phyloP scores from a whole-genome alignment of 2,113 vertebrate species.

The Notothenia rossii region DNA sequence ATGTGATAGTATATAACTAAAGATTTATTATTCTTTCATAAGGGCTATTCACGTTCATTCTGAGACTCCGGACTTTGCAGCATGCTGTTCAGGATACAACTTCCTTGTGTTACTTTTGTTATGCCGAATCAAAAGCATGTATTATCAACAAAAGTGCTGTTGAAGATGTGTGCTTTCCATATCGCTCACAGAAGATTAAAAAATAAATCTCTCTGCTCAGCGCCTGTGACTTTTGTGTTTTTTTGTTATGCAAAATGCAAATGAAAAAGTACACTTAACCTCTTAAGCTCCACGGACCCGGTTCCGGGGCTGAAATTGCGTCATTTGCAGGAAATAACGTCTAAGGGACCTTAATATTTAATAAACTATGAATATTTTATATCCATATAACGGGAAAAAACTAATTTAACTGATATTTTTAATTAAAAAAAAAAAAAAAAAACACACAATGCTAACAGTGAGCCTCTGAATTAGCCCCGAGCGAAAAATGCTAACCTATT shows the following conservation, averaged over 20 bases:
- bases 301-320: too few species aligned
- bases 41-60: not conserved
- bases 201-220: not conserved
- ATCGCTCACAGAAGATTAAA: not conserved
- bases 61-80: not conserved
- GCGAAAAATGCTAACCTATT: too few species aligned
- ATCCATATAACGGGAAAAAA: too few species aligned
- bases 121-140: constrained; percentile 12
- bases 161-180: not conserved
- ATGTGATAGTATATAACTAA: constrained; percentile 20
- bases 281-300: too few species aligned
- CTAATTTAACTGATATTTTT: too few species aligned
- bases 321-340: too few species aligned
- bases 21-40: constrained; percentile 1
- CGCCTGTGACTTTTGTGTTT: not conserved
- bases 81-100: not conserved
- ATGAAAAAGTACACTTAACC: not conserved
- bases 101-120: constrained; percentile 5
- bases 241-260: not conserved
- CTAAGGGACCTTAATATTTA: too few species aligned
- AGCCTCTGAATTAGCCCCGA: too few species aligned
- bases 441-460: too few species aligned
- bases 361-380: too few species aligned
- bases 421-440: too few species aligned
- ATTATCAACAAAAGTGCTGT: not conserved